phyloP scores from a whole-genome alignment of 2,888 invertebrate genomes.

The Phytoseiulus persimilis region DNA sequence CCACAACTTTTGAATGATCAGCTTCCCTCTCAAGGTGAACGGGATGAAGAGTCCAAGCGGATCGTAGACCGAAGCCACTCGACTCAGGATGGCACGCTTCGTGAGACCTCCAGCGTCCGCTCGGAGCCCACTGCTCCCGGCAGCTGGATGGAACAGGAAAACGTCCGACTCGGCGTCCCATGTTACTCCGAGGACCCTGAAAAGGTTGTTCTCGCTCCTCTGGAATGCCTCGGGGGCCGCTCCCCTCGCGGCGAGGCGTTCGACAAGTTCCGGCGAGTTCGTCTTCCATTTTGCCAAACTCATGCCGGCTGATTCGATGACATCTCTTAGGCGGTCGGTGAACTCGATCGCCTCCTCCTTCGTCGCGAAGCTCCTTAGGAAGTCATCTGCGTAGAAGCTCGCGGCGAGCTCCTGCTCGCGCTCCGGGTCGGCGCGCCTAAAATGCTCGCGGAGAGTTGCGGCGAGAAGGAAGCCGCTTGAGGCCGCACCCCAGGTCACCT shows the following conservation, averaged over 20 bases:
- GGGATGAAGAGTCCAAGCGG: not conserved
- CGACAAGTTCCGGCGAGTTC: not conserved
- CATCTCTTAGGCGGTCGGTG: not conserved
- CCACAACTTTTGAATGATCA: not conserved
- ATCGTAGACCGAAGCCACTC: not conserved
- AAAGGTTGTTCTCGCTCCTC: too few species aligned
- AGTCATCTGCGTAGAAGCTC: not conserved
- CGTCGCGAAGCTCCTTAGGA: not conserved
- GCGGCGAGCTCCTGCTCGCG: not conserved
- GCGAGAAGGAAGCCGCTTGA: not conserved
- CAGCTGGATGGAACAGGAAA: not conserved
- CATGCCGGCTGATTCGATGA: not conserved
- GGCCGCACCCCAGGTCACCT: not conserved
- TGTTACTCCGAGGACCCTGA: not conserved
- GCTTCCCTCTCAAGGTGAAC: not conserved
- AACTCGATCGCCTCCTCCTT: not conserved
- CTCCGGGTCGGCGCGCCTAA: not conserved
- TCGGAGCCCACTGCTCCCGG: not conserved
- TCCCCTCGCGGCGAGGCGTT: too few species aligned
- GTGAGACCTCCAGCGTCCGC: not conserved
- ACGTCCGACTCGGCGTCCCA: not conserved
- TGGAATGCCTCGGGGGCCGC: too few species aligned
- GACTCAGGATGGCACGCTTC: not conserved
- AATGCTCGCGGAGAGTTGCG: not conserved
- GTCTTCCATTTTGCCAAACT: constrained; percentile 10